Conservation (phyloP, 1,140 invertebrate genomes). For the Ceratoteleas bidentatus region DNA sequence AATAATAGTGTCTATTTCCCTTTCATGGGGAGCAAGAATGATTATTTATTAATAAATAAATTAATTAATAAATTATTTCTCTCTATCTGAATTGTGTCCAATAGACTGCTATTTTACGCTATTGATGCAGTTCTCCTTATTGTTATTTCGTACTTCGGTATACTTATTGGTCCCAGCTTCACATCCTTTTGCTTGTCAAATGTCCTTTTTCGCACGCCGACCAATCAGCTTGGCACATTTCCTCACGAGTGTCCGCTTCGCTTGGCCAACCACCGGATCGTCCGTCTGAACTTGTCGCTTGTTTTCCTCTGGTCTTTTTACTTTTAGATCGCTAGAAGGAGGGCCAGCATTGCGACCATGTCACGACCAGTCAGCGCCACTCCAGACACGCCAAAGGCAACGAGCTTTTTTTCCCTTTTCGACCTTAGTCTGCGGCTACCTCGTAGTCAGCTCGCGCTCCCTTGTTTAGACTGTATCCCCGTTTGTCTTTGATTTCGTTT, state of each 20-base stretch:
- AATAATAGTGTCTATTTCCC: no score
- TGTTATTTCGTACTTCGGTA: no score
- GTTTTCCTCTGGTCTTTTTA: slow-evolving; percentile 63
- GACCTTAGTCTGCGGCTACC: background rate
- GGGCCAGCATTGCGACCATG: slow-evolving; percentile 80
- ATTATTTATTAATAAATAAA: no score
- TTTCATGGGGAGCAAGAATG: no score
- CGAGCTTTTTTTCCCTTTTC: slow-evolving; percentile 48
- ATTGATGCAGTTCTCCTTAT: no score
- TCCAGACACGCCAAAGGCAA: slow-evolving; percentile 77
- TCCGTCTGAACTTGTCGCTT: slow-evolving; percentile 30
- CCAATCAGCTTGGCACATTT: no score
- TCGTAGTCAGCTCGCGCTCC: background rate
- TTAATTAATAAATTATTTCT: no score
- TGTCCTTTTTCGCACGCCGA: background rate
- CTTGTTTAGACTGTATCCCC: slow-evolving; percentile 1
- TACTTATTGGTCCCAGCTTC: no score
- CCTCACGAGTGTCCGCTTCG: slow-evolving; percentile 7
- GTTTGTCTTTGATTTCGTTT: no score
- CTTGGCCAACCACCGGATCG: slow-evolving; percentile 7
- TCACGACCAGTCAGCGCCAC: slow-evolving; percentile 73
- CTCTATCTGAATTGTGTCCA: no score
- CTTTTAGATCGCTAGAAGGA: slow-evolving; percentile 78
- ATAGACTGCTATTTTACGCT: no score
- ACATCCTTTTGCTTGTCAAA: background rate